A percentile compares a stretch with the other conserved stretches of the same genome.
These are phyloP conservation scores for Acropora yongei DNA, from an alignment of 64 coral and sea anemone genomes.

Conservation along the genomic window DNA sequence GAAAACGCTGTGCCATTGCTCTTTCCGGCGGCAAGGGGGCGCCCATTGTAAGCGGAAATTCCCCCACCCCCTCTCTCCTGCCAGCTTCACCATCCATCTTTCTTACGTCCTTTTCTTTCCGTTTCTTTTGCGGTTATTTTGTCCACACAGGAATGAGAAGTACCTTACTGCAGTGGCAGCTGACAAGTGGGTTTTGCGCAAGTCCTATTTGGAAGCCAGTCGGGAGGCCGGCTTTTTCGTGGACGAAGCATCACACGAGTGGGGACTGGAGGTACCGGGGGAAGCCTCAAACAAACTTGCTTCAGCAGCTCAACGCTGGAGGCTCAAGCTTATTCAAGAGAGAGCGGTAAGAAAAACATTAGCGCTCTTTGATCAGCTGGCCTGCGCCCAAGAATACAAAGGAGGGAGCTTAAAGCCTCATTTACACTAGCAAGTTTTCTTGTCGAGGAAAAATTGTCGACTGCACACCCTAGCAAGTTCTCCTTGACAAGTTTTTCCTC, in stretches of 20 bases:
- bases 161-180: slow-evolving; percentile 90
- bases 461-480: no score
- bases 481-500: no score
- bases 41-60: no score
- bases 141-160: slow-evolving; percentile 80
- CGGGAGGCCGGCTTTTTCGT: slow-evolving; percentile 84
- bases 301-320: slow-evolving; percentile 79
- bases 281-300: slow-evolving; percentile 83
- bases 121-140: neutral
- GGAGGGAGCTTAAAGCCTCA: no score
- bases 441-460: no score
- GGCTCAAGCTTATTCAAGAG: slow-evolving; percentile 59
- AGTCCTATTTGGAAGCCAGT: slow-evolving; percentile 93
- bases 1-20: no score
- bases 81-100: no score
- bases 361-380: neutral
- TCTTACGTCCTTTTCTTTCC: no score
- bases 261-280: slow-evolving; percentile 80
- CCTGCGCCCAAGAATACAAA: no score
- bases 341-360: slow-evolving; percentile 46
- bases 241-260: slow-evolving; percentile 86
- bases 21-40: no score
- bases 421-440: no score
- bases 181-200: slow-evolving; percentile 96
- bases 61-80: no score